Percentiles rank a stretch among this genome's conserved stretches.
phyloP scores from a whole-genome alignment of 2,888 invertebrate genomes.

The Blastobasis lacticolella region DNA sequence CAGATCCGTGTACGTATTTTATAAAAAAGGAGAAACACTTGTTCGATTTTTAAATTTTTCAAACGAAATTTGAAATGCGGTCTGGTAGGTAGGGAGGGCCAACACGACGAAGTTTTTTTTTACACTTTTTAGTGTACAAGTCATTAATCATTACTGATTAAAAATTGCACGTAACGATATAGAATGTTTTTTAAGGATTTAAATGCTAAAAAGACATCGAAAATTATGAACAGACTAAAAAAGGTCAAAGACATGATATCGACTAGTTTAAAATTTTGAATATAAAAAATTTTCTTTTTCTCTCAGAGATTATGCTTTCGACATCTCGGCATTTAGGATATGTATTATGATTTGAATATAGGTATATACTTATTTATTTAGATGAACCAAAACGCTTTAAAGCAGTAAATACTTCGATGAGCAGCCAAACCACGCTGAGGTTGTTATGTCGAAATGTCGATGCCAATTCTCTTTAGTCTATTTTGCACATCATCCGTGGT shows the following conservation, averaged over 20 bases:
- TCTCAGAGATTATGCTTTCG: slow-evolving; percentile 45
- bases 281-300: slow-evolving; percentile 63
- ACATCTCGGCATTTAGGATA: slow-evolving; percentile 63
- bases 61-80: slow-evolving; percentile 57
- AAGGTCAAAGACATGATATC: slow-evolving; percentile 59
- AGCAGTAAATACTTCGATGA: too few species aligned
- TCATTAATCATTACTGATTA: slow-evolving; percentile 22
- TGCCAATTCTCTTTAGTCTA: slow-evolving; percentile 32
- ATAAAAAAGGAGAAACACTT: slow-evolving; percentile 47
- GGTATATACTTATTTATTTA: not conserved
- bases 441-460: slow-evolving; percentile 55
- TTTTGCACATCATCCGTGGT: slow-evolving; percentile 59
- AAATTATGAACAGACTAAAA: slow-evolving; percentile 58
- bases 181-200: slow-evolving; percentile 32
- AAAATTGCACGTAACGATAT: slow-evolving; percentile 63
- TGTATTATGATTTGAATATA: slow-evolving; percentile 51
- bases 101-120: slow-evolving; percentile 43
- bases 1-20: slow-evolving; percentile 55
- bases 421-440: slow-evolving; percentile 9
- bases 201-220: slow-evolving; percentile 64
- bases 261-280: slow-evolving; percentile 70
- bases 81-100: slow-evolving; percentile 65
- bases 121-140: slow-evolving; percentile 38
- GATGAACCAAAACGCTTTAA: too few species aligned
- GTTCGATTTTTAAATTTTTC: slow-evolving; percentile 44